Evolutionary conservation across 1,140 invertebrate genomes (phyloP), one percentile per base, ranked within the genome.

Genomic region (Melipona quadrifasciata): DNA sequence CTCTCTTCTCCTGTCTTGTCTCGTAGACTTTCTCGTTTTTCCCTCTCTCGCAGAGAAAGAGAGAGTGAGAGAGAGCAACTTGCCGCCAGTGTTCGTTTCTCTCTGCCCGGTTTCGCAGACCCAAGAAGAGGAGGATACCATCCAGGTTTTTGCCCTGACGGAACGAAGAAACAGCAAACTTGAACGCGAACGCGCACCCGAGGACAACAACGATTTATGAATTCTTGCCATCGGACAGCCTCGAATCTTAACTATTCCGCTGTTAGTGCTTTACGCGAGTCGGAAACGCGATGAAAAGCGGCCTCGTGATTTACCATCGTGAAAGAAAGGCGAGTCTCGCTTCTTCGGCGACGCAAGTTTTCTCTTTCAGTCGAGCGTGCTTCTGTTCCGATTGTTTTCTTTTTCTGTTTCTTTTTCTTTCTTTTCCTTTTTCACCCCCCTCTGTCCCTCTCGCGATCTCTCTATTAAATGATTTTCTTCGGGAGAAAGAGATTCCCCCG

Each of bases 131-230:
- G 65, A 79, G 53, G 70, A 82, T 31, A 68, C 79, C 39, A 6
- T 47, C 8, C 8, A 11, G 8, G 80, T 91, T 89, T 90, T 92
- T 92, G 90, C 86, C 80, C 78, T 84, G 73, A 87, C 86, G 80
- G 84, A 87, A 91, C 89, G 87, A 88, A 87, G 86, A 85, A 82
- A 88, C 74, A 83, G 78, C 84, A 87, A 88, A 61, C 86, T 83
- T 83, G 87, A 89, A 73, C 61, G 64, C 85, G 87, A 89, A 73
- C 55, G 64, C 2, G 53, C n/a, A n/a, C 16, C 16, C n/a, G 77
- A 68, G 16, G 21, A 70, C n/a, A 75, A 61, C 34, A 67, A 80
- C 91, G 91, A 94, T 93, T 94, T 94, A 94, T 94, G 92, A 94
- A 93, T 94, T 47, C 39, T 93, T 91, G 80, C 84, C 90, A 88